phyloP scores from a whole-genome alignment of 2,113 vertebrate genomes.

The Martes martes region DNA sequence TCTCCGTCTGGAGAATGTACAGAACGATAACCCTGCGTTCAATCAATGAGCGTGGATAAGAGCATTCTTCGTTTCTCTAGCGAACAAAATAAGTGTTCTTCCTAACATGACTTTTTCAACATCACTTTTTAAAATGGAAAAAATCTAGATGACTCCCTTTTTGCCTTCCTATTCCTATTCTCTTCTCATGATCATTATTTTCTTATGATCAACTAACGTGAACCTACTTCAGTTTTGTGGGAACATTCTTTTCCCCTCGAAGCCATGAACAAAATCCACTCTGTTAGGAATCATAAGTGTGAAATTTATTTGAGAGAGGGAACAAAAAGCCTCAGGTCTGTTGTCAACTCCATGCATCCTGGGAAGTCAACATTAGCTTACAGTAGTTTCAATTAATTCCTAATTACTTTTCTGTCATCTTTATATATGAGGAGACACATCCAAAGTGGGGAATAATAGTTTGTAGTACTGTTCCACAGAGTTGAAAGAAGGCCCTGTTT shows the following conservation, averaged over 20 bases:
- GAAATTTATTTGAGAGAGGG: background rate
- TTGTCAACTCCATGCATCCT: background rate
- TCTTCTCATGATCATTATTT: background rate
- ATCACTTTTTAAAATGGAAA: background rate
- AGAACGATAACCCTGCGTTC: fast-evolving
- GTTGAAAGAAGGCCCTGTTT: background rate
- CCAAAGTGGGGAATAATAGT: background rate
- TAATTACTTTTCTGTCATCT: slow-evolving; percentile 19
- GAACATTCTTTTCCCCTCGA: background rate
- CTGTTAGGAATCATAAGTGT: background rate
- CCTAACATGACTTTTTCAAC: background rate
- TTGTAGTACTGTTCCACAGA: background rate
- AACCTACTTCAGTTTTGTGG: background rate
- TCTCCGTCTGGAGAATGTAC: fast-evolving
- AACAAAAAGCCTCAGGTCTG: background rate
- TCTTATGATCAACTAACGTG: background rate
- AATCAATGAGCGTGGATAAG: background rate
- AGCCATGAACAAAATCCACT: background rate
- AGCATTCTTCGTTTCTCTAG: background rate
- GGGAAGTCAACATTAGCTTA: slow-evolving; percentile 42
- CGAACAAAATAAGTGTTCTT: background rate
- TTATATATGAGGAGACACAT: background rate
- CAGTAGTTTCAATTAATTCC: slow-evolving; percentile 51
- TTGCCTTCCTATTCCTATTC: background rate
- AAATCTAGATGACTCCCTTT: background rate